Evolutionary conservation across 1,140 invertebrate genomes (phyloP), one percentile per base, ranked within the genome.

Genomic region (Varroa destructor): DNA sequence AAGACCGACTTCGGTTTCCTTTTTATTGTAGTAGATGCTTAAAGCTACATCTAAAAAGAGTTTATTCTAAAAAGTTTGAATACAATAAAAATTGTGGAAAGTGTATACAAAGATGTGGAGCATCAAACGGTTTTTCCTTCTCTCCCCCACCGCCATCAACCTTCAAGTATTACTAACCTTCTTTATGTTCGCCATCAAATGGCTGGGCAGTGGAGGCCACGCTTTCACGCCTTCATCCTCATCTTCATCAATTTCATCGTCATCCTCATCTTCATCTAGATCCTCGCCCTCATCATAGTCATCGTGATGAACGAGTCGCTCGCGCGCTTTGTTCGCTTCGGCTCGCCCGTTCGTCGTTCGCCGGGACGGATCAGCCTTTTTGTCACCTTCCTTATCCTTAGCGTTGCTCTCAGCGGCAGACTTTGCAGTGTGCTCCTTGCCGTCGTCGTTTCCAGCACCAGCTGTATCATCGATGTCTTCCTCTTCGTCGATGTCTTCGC

Each of bases 261-360:
- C 61, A 5, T 67, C 61, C 12, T 36, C 14, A 12, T 67, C 61
- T 40, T 67, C 61, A 14, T 67, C 61, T 12, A 6, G 25, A 6
- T 58, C 57, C 37, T 67, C 61, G 3, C 40, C 61, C 10, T 67
- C 61, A 12, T 67, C 61, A 67, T 67, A 12, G 2, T 67, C 61
- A 8, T 40, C 61, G 61, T 40, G 46, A 40, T 67, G 40, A 46
- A 40, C 40, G 37, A 67, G 14, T 37, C 46, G 40, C 2, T 40
- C 61, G 12, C 61, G 61, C 12, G 61, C 61, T 8, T 67, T 67
- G 61, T 40, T 67, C n/a, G 61, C 61, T 40, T 67, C 61, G 40
- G 61, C 36, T 37, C 61, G 61, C 3, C 61, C 61, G 61, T 67
- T 67, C 46, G 40, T 67, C 37, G 40, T n/a, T 51, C 46, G 46